phyloP scores from a whole-genome alignment of 1,140 invertebrate genomes.

The Drosophila asahinai region DNA sequence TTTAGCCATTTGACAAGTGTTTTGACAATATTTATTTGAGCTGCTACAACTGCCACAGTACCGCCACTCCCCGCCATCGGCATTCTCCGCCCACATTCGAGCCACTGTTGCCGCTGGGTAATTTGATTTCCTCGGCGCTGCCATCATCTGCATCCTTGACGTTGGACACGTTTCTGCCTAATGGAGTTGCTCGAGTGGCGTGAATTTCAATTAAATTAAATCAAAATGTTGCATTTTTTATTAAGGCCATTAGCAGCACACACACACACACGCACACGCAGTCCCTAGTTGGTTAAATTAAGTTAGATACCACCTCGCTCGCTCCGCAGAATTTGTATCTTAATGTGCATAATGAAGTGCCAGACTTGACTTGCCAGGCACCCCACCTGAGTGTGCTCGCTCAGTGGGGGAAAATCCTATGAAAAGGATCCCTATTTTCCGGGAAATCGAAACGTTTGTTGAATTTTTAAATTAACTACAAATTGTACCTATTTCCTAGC shows the following conservation, averaged over 20 bases:
- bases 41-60: conserved; percentile 34
- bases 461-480: background rate
- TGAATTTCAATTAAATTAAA: conserved; percentile 84
- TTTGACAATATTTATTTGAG: conserved; percentile 82
- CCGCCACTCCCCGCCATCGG: background rate
- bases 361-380: conserved; percentile 42
- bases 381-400: background rate
- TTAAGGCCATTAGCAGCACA: conserved; percentile 74
- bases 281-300: conserved; percentile 68
- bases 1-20: conserved; percentile 83
- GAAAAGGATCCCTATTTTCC: background rate
- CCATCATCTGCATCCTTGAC: conserved; percentile 63
- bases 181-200: conserved; percentile 83
- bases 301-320: conserved; percentile 57
- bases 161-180: conserved; percentile 81
- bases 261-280: conserved; percentile 6
- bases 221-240: conserved; percentile 84
- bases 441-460: conserved; percentile 1
- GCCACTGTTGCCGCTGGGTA: conserved; percentile 43
- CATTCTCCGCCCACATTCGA: conserved; percentile 14
- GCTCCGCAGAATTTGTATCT: conserved; percentile 42
- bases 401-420: background rate
- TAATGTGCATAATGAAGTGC: conserved; percentile 79
- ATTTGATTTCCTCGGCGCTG: conserved; percentile 71
- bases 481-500: background rate